These are phyloP conservation scores for Phenacoccus solenopsis DNA, from an alignment of 1,140 invertebrate genomes.

Conservation along the genomic window DNA sequence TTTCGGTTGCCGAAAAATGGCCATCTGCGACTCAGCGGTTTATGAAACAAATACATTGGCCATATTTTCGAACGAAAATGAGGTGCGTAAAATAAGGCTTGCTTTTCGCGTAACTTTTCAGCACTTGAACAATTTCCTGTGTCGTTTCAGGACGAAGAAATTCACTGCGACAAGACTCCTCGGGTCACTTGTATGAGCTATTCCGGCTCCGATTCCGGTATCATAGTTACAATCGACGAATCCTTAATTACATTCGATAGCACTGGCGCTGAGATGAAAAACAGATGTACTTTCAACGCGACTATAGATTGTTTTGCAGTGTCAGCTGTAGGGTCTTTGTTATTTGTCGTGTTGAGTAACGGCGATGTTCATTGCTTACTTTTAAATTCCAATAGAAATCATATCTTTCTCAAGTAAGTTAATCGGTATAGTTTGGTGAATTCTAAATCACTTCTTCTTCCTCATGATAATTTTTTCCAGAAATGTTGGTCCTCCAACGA, in stretches of 20 bases:
- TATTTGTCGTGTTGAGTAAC: not conserved
- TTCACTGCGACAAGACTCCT: not conserved
- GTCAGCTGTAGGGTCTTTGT: not conserved
- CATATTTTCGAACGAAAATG: slow-evolving; percentile 25
- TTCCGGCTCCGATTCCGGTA: not conserved
- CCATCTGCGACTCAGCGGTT: slow-evolving; percentile 32
- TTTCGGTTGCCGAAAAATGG: slow-evolving; percentile 34
- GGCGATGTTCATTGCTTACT: not conserved
- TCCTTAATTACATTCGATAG: not conserved
- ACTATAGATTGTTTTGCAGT: not conserved
- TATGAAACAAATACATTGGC: slow-evolving; percentile 35
- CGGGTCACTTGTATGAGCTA: not conserved
- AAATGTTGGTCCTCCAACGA: not conserved
- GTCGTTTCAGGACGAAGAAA: not conserved
- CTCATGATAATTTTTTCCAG: too few relatives aligned
- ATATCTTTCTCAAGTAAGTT: not conserved
- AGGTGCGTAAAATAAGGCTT: not conserved
- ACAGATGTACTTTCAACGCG: not conserved
- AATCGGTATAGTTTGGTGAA: not conserved
- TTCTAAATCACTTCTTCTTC: not conserved
- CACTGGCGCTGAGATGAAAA: not conserved
- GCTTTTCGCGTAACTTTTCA: too few relatives aligned
- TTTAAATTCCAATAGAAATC: not conserved
- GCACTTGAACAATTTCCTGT: not conserved
- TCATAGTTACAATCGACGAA: not conserved